These are phyloP conservation scores for Metallyticus violacea DNA, from an alignment of 2,888 invertebrate species.

Conservation along the genomic window DNA sequence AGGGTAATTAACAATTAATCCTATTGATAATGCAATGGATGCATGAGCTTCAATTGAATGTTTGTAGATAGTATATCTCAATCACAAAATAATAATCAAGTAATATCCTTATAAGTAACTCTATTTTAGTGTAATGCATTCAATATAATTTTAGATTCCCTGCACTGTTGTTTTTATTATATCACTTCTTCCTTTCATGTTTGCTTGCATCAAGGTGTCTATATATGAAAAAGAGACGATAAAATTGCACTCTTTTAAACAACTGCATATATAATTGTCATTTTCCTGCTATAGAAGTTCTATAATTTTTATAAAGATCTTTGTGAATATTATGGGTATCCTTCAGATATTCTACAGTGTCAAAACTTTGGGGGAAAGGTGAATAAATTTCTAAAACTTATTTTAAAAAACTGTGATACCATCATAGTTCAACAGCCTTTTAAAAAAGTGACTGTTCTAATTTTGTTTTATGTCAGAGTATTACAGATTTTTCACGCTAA, in stretches of 20 bases:
- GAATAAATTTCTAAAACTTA: neutral
- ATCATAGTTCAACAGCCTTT: neutral
- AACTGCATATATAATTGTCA: too few relatives aligned
- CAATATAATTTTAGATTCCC: too few relatives aligned
- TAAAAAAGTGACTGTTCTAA: neutral
- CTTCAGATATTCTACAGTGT: neutral
- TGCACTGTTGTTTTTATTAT: too few relatives aligned
- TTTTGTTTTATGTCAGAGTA: neutral
- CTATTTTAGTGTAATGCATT: too few relatives aligned
- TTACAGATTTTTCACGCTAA: neutral
- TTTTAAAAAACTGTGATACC: neutral
- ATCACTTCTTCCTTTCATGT: neutral
- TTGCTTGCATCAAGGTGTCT: neutral
- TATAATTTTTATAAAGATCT: too few relatives aligned
- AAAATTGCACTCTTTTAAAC: too few relatives aligned
- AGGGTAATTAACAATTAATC: too few relatives aligned
- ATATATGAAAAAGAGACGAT: neutral
- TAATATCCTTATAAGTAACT: too few relatives aligned
- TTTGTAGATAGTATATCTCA: too few relatives aligned
- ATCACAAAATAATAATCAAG: too few relatives aligned
- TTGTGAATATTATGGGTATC: neutral
- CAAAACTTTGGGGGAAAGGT: neutral
- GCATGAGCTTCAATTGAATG: too few relatives aligned
- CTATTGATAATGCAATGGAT: too few relatives aligned
- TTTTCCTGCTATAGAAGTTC: neutral